phyloP scores from a whole-genome alignment of 2,113 vertebrate genomes.

The Acrocephalus kingi region DNA sequence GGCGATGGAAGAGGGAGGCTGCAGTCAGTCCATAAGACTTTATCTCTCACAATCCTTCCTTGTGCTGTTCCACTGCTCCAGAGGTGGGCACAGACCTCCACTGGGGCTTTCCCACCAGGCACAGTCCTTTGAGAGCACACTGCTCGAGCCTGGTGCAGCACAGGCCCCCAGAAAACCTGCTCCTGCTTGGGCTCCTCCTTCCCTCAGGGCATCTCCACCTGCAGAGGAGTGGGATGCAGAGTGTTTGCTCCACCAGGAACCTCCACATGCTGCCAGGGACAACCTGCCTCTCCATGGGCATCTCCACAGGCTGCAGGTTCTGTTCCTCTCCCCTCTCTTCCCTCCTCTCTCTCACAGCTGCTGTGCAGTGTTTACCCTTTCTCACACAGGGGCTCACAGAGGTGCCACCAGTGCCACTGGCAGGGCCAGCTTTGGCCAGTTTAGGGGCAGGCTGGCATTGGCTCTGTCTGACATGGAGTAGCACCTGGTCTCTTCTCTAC shows the following conservation, averaged over 20 bases:
- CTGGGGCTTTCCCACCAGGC: neutral
- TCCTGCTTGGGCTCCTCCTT: neutral
- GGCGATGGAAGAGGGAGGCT: neutral
- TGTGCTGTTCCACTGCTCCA: neutral
- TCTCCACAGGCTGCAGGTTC: neutral
- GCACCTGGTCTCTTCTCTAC: neutral
- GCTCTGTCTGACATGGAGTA: neutral
- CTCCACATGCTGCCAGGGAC: neutral
- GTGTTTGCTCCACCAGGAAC: neutral
- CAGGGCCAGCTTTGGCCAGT: neutral
- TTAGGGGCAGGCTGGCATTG: neutral
- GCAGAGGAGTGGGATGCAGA: too few relatives aligned
- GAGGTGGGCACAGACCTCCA: neutral
- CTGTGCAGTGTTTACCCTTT: neutral
- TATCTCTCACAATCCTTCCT: neutral
- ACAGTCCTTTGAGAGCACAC: neutral
- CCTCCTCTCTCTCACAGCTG: neutral
- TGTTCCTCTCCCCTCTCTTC: neutral
- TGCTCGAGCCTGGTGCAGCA: neutral
- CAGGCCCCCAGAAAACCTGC: neutral
- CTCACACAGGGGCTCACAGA: neutral
- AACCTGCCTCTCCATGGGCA: neutral
- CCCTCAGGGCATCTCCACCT: neutral
- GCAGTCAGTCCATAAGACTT: neutral
- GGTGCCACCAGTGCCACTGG: neutral